These are phyloP conservation scores for Aquatica leii DNA, from an alignment of 2,888 invertebrate species.

Conservation along the genomic window DNA sequence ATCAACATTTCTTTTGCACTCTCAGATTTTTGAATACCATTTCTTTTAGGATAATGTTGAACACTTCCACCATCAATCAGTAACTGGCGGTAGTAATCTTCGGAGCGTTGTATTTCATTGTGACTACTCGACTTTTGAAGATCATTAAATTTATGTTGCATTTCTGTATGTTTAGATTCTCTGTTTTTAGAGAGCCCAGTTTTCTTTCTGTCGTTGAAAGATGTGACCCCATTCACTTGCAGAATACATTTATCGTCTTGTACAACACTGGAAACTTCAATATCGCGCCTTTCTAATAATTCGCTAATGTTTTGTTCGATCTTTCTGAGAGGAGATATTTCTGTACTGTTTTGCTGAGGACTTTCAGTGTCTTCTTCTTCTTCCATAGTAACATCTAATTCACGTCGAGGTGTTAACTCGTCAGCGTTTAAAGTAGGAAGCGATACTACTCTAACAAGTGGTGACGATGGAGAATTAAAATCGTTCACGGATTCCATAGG, in stretches of 20 bases:
- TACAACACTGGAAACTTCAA: conserved; percentile 52
- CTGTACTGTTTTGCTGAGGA: conserved; percentile 68
- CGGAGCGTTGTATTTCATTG: conserved; percentile 66
- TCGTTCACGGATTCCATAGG: conserved; percentile 70
- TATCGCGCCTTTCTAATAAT: conserved; percentile 64
- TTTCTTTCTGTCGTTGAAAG: conserved; percentile 50
- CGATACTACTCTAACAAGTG: conserved; percentile 75
- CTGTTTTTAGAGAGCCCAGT: conserved; percentile 50
- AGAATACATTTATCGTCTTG: conserved; percentile 52
- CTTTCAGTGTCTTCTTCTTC: conserved; percentile 76
- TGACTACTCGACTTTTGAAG: conserved; percentile 71
- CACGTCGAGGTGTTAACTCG: conserved; percentile 68
- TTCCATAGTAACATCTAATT: conserved; percentile 75
- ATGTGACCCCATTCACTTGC: conserved; percentile 57
- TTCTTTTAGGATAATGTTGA: conserved; percentile 58
- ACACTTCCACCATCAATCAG: conserved; percentile 62
- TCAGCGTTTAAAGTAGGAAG: conserved; percentile 70
- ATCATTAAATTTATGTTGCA: conserved; percentile 63
- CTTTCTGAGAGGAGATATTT: conserved; percentile 73
- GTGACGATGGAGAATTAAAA: conserved; percentile 68
- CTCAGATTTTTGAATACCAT: conserved; percentile 78
- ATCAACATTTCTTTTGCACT: conserved; percentile 77
- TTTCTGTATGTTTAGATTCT: conserved; percentile 56
- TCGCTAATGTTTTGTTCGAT: conserved; percentile 78
- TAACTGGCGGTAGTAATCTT: conserved; percentile 57